Percentiles rank a stretch among this genome's conserved stretches.
Evolutionary conservation across 2,888 invertebrate species (phyloP).

Genomic region (Megalurothrips usitatus): DNA sequence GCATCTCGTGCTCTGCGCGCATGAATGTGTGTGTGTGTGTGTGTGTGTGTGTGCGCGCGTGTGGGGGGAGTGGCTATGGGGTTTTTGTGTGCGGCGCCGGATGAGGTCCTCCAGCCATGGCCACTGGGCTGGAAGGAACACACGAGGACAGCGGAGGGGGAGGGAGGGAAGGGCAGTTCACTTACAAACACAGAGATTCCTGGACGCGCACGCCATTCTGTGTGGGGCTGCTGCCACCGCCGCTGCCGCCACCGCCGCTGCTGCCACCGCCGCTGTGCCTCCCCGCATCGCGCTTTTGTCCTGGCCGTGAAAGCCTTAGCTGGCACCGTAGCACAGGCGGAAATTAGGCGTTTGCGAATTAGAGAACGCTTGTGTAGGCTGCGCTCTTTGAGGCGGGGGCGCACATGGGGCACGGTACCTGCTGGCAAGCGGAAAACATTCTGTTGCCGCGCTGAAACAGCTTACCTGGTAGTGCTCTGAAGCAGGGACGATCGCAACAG

Average conservation of each 20-base stretch:
- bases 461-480: no score
- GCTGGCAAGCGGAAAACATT: no score
- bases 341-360: conserved; percentile 6
- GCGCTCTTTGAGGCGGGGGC: background rate
- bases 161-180: background rate
- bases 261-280: background rate
- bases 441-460: no score
- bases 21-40: background rate
- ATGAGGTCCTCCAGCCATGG: conserved; percentile 14
- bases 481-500: no score
- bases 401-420: no score
- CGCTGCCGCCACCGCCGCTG: no score
- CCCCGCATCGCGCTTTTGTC: background rate
- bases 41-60: background rate
- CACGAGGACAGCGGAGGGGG: background rate
- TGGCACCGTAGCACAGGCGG: background rate
- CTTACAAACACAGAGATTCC: background rate
- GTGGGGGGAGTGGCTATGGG: background rate
- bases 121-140: background rate
- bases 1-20: background rate
- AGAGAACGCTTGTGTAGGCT: background rate
- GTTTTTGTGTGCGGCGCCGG: conserved; percentile 8
- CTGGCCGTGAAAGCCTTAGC: background rate
- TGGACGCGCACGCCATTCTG: no score
- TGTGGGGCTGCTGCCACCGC: no score